phyloP scores from a whole-genome alignment of 1,140 invertebrate species.

The Drosophila ficusphila region DNA sequence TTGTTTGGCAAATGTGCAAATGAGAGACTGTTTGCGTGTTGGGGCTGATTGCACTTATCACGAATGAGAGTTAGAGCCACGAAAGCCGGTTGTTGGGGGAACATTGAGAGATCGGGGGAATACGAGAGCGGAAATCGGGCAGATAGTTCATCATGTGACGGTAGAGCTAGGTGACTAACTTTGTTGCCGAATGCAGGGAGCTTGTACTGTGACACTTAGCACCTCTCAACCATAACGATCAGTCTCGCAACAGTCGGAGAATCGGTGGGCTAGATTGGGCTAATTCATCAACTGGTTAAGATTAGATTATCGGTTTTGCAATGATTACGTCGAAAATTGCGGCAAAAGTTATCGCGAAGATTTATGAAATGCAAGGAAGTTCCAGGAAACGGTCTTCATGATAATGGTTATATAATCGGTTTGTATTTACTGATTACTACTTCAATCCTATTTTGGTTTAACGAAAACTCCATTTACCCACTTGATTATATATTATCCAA shows the following conservation, averaged over 20 bases:
- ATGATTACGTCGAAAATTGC: background rate
- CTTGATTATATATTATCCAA: too few species aligned
- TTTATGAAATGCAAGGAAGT: constrained; percentile 29
- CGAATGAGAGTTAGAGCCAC: constrained; percentile 45
- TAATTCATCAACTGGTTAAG: constrained; percentile 12
- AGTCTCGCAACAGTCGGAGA: constrained; percentile 2
- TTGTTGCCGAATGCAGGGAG: constrained; percentile 47
- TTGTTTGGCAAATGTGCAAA: background rate
- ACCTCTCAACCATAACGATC: background rate
- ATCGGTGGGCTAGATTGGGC: constrained; percentile 9
- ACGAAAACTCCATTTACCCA: too few species aligned
- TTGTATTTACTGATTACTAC: too few species aligned
- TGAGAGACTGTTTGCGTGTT: constrained; percentile 1
- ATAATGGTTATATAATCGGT: too few species aligned
- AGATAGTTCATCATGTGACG: constrained; percentile 64
- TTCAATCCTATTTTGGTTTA: too few species aligned
- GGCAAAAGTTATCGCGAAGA: constrained; percentile 10
- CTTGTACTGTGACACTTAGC: constrained; percentile 31
- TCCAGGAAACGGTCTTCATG: background rate
- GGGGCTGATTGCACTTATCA: constrained; percentile 68
- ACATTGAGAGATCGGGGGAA: background rate
- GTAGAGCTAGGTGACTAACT: constrained; percentile 11
- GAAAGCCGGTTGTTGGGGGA: constrained; percentile 46
- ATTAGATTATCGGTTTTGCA: constrained; percentile 41
- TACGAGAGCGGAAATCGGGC: background rate